These are phyloP conservation scores for Notamacropus eugenii DNA, from an alignment of 2,797 vertebrate species.

Conservation along the genomic window DNA sequence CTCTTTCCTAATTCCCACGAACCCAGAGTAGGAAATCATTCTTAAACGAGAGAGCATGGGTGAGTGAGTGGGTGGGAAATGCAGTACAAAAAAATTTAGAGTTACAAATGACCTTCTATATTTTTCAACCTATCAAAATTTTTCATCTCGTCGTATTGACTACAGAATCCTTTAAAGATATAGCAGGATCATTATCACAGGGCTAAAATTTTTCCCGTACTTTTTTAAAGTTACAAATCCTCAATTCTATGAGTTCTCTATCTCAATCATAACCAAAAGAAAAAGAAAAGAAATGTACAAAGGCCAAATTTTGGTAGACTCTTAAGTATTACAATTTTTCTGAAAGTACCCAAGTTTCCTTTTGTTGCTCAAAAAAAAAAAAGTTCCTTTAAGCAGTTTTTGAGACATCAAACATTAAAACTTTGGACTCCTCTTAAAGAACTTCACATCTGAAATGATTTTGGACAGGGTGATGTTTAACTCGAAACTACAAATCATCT, in stretches of 20 bases:
- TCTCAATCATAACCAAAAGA: constrained; percentile 62
- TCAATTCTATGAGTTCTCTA: constrained; percentile 56
- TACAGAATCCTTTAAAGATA: constrained; percentile 61
- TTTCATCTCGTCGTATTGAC: constrained; percentile 76
- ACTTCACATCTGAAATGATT: not conserved
- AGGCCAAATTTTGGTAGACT: constrained; percentile 51
- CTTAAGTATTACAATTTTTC: constrained; percentile 16
- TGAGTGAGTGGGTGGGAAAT: constrained; percentile 76
- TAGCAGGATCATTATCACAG: constrained; percentile 58
- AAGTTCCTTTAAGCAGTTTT: not conserved
- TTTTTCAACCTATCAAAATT: constrained; percentile 73
- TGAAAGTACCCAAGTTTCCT: constrained; percentile 47
- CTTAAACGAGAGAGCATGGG: constrained; percentile 76
- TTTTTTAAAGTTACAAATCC: constrained; percentile 61
- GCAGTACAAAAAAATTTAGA: constrained; percentile 16
- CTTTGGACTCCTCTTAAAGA: not conserved
- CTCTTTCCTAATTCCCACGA: constrained; percentile 81
- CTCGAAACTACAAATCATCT: not conserved
- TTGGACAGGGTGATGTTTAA: not conserved
- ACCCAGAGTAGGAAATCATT: constrained; percentile 77
- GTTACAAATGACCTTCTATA: constrained; percentile 78
- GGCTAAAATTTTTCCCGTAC: constrained; percentile 60
- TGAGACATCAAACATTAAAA: not conserved
- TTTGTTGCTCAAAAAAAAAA: not conserved
- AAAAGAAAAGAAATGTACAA: constrained; percentile 69